These are phyloP conservation scores for Drosophila neoperkinsi DNA, from an alignment of 2,888 invertebrate genomes.

Conservation along the genomic window DNA sequence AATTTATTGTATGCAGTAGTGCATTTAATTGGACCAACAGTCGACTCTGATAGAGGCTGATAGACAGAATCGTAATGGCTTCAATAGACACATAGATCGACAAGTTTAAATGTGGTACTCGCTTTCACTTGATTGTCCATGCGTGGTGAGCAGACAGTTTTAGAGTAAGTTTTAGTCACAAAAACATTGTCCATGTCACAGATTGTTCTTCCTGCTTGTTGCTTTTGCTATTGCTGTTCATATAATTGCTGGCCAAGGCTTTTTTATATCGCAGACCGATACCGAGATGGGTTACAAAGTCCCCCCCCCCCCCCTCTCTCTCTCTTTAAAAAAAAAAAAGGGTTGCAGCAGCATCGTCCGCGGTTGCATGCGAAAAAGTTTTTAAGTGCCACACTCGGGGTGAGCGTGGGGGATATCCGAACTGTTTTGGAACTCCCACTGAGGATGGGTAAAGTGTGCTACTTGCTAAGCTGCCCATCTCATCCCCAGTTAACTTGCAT, in stretches of 20 bases:
- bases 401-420: not conserved
- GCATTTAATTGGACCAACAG: not conserved
- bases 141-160: not conserved
- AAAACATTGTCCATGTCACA: slow-evolving; percentile 18
- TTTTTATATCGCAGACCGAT: slow-evolving; percentile 24
- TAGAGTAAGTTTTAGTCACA: not conserved
- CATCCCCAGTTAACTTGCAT: slow-evolving; percentile 47
- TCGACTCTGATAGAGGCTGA: not conserved
- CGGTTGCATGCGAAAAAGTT: slow-evolving; percentile 75
- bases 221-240: slow-evolving; percentile 30
- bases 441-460: not conserved
- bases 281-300: not conserved
- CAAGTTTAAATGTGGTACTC: not conserved
- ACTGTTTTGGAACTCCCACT: not conserved
- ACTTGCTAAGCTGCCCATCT: slow-evolving; percentile 2
- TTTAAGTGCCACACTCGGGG: slow-evolving; percentile 68
- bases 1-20: not conserved
- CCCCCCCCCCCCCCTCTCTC: not conserved
- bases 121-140: not conserved
- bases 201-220: slow-evolving; percentile 20
- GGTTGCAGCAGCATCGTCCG: slow-evolving; percentile 62
- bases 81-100: not conserved
- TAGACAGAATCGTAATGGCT: not conserved
- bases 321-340: not conserved
- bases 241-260: slow-evolving; percentile 52